Evolutionary conservation across 2,113 vertebrate species (phyloP), one percentile per base, ranked within the genome.

Genomic region (Cheilinus undulatus): DNA sequence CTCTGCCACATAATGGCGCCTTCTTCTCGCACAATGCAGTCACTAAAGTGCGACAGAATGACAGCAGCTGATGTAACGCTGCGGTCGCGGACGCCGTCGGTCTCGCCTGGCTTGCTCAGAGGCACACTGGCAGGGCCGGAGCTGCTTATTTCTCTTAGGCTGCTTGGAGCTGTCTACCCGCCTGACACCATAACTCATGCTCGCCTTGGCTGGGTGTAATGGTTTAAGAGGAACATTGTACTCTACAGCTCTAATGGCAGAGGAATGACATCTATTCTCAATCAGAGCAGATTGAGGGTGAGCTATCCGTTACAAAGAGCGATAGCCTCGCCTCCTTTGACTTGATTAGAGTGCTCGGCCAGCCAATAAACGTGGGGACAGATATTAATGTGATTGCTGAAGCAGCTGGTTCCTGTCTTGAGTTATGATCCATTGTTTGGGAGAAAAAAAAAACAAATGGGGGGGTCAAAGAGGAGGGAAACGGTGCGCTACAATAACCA

Each of bases 351-450:
- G 58, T 30, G n/a, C 57, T 54, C 11, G 34, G 50, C 42, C 1
- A 50, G 65, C 73, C 77, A 80, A 81, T 91, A 69, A 86, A 77
- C 43, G 69, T 76, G 9, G 68, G 19, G 86, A 85, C 78, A 78
- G 82, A 86, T 90, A 81, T 89, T 83, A 76, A 86, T 75, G 76
- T 68, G 75, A 89, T 82, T 80, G 79, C 83, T 58, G 58, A 76
- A 86, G 83, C 88, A 90, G 82, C 86, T 88, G 85, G 80, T 83
- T 91, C 88, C 82, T 82, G 86, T 73, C 70, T 45, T 52, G 69
- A 80, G 56, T 73, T 69, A 69, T 72, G 79, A 80, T 70, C 85
- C 83, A 87, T 90, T 92, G 89, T 90, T 83, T 67, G 20, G 76
- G 22, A 3, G 24, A 53, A 14, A 50, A 68, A 38, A 28, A 1